A percentile compares a stretch with the other conserved stretches of the same genome.
Evolutionary conservation across 2,888 invertebrate genomes (phyloP).

Genomic region (Pinctada fucata): DNA sequence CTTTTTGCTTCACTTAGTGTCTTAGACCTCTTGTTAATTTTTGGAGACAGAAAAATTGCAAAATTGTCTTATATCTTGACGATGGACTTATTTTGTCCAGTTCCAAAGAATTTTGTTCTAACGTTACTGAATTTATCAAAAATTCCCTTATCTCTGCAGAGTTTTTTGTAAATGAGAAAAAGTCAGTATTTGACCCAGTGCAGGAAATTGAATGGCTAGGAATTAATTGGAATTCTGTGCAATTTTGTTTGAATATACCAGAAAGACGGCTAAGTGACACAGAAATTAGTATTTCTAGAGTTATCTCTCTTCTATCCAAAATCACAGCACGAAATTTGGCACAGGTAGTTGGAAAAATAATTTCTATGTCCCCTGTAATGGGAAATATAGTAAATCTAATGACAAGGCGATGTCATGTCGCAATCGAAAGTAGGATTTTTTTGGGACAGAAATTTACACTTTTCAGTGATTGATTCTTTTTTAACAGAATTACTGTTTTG

Average conservation of each 20-base stretch:
- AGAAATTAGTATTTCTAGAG: neutral
- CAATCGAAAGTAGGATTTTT: neutral
- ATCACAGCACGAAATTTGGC: neutral
- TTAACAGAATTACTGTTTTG: too few species aligned
- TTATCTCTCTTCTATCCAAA: neutral
- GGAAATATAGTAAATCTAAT: neutral
- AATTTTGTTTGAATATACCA: conserved; percentile 5
- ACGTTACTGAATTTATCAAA: neutral
- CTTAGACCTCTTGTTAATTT: conserved; percentile 36
- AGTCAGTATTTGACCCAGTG: conserved; percentile 1
- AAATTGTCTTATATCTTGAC: neutral
- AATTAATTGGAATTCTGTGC: neutral
- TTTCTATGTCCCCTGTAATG: neutral
- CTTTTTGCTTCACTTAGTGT: conserved; percentile 38
- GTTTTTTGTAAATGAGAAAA: conserved; percentile 6
- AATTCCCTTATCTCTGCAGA: neutral
- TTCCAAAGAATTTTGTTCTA: neutral
- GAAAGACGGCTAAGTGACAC: neutral
- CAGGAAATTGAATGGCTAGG: conserved; percentile 9
- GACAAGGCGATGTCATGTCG: neutral
- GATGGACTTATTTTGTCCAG: neutral
- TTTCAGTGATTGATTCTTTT: too few species aligned
- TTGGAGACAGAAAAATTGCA: conserved; percentile 28
- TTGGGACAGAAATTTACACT: too few species aligned
- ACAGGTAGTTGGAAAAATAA: neutral